Evolutionary conservation across 2,888 invertebrate species (phyloP), one percentile per base, ranked within the genome.

Genomic region (Argyresthia goedartella): DNA sequence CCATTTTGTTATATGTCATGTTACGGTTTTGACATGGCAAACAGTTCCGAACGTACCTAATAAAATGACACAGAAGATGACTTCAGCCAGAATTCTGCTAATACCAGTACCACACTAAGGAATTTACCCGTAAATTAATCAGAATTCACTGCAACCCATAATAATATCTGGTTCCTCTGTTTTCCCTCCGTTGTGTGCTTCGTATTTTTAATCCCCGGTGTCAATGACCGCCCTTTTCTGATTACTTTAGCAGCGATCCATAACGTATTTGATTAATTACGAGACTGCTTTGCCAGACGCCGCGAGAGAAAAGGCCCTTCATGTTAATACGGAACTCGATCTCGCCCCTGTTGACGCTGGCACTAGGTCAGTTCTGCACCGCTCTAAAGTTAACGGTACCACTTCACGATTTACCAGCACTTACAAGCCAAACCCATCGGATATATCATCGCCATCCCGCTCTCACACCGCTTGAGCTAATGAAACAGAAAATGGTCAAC

Each of bases 351-450:
- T 79, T 81, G 81, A 81, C 79, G 77, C 80, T 78, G 81, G 75
- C 79, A 86, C 79, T 86, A 85, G 85, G 85, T 86, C 85, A 85
- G 82, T 81, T 85, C 76, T 81, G 81, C 77, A 73, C 75, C 72
- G 76, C 74, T 76, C 76, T 74, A 45, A 48, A 53, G 68, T 67
- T 82, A 86, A 86, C 85, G 85, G 85, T 86, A 85, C 74, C 74
- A 34, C 25, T 34, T 14, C 15, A 25, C 35, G 36, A 10, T 78
- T 75, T 81, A 25, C 25, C 85, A 80, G 79, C 11, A 11, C n/a
- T 1, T n/a, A 8, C 42, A 15, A 13, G 8, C 15, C 14, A 46
- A 8, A 14, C 25, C 42, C 8, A 4, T 46, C 36, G 51, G 36
- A 11, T 10, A 46, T n/a, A 82, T 84, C 81, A 78, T 73, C 72